phyloP scores from a whole-genome alignment of 1,140 invertebrate genomes.

The Ooceraea biroi region DNA sequence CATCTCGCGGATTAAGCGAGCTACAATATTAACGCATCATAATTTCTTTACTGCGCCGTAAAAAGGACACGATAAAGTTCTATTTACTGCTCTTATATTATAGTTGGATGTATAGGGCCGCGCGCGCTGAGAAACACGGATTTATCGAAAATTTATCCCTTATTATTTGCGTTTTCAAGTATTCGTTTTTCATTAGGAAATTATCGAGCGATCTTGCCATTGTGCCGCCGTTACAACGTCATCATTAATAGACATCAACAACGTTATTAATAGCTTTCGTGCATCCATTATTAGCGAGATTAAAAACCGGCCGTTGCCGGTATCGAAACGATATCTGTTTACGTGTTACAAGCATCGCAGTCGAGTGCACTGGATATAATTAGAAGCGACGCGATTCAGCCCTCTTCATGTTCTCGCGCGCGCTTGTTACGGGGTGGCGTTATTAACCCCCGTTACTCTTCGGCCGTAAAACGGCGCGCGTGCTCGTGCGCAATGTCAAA shows the following conservation, averaged over 20 bases:
- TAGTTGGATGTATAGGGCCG: too few species aligned
- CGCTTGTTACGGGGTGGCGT: neutral
- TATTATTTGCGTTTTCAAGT: conserved; percentile 24
- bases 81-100: conserved; percentile 30
- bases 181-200: conserved; percentile 46
- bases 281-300: conserved; percentile 38
- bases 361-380: conserved; percentile 35
- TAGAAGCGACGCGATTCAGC: conserved; percentile 21
- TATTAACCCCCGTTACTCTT: conserved; percentile 19
- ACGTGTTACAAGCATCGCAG: neutral
- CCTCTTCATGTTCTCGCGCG: neutral
- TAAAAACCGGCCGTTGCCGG: conserved; percentile 35
- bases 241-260: conserved; percentile 39
- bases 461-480: neutral
- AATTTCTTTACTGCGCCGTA: conserved; percentile 33
- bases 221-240: conserved; percentile 20
- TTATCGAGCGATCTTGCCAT: conserved; percentile 32
- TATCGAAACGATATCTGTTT: conserved; percentile 28
- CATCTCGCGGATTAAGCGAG: conserved; percentile 22
- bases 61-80: conserved; percentile 9
- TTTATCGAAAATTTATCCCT: conserved; percentile 6
- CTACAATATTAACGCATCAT: neutral
- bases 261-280: conserved; percentile 39
- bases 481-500: neutral
- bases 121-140: neutral